Base-by-base conservation (phyloP, 2,888 invertebrate genomes). In the Maniola hyperantus region DNA sequence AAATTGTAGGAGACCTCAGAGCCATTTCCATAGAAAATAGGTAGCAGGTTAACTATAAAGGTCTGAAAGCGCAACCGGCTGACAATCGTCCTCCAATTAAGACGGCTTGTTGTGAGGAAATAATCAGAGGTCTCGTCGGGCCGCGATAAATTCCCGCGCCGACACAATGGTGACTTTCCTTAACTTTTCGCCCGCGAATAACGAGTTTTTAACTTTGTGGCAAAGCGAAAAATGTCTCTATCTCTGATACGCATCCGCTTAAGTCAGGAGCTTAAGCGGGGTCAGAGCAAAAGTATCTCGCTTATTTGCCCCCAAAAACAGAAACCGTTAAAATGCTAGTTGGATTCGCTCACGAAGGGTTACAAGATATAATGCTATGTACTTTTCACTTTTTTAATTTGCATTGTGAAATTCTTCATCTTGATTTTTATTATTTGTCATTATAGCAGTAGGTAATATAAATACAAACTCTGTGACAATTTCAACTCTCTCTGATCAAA, bases 141-240 rank as follows among this genome's bases (percentile, higher is more conserved):
- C 66, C 76, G 78, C 81, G 86, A 88, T 89, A 88, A 90, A 87
- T 87, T 83, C 83, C 76, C 76, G 77, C 78, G 79, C 83, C 81
- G 83, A 80, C 85, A 90, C 89, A 90, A 89, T 88, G 87, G 85
- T 77, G 78, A 79, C 83, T 83, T 83, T 83, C 83, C 82, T 85
- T 86, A 91, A 89, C 88, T 89, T 88, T 85, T 83, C 83, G 84
- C 84, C 87, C 84, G 83, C 87, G 85, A 87, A 85, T 91, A 91
- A 91, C 91, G 91, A 91, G 90, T 91, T 91, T 91, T 91, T 91
- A 91, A 91, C 90, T 91, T 91, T 91, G 90, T 89, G 90, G 89
- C 87, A 87, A 88, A 88, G 87, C 89, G 89, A 89, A 88, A 90
- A 91, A 91, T 89, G 87, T 90, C 88, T 89, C 87, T 85, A 88